Base-by-base conservation (phyloP, 1,140 invertebrate genomes). In the Melitaea cinxia region DNA sequence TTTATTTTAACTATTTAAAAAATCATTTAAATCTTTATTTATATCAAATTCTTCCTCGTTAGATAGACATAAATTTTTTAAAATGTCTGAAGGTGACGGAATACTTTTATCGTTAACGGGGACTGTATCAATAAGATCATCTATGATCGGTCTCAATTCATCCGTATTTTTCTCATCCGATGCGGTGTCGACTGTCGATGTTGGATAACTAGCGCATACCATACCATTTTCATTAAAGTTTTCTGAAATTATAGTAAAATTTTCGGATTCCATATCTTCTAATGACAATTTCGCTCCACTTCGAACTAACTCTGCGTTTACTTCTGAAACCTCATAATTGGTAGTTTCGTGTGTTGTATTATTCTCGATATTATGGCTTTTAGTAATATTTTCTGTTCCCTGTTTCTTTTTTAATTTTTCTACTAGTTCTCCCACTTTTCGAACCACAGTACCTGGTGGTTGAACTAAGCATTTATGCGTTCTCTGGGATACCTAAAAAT, bases 401-500 rank as follows among this genome's bases (percentile, higher is more conserved):
- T 79, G 65, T 70, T 83, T 90, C 58, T 83, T 86, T 70, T 83
- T 85, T 24, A 92, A 70, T 68, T 91, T 91, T 82, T 92, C 90
- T 9, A 93, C 86, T 9, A 92, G 73, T 61, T 90, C 89, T 15
- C 90, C 90, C 4, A 82, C 80, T 82, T 92, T 92, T 28, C 92
- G 78, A 0, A 92, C 73, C 5, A 93, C 86, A 15, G 82, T 91
- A 33, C 92, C 93, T 24, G 93, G 91, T 47, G 92, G 92, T 75
- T 94, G 93, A 9, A 90, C 85, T 52, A 91, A 91, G 81, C 96
- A 96, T 88, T 96, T 96, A 70, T 96, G 96, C 12, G 95, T 96
- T 78, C 95, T 92, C 86, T 96, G 94, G 59, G 95, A 96, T 5
- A 96, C 94, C 94, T 94, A 70, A 28, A 84, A 84, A n/a, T 24